Conservation (phyloP, 2,888 invertebrate genomes). For the Limnephilus rhombicus region DNA sequence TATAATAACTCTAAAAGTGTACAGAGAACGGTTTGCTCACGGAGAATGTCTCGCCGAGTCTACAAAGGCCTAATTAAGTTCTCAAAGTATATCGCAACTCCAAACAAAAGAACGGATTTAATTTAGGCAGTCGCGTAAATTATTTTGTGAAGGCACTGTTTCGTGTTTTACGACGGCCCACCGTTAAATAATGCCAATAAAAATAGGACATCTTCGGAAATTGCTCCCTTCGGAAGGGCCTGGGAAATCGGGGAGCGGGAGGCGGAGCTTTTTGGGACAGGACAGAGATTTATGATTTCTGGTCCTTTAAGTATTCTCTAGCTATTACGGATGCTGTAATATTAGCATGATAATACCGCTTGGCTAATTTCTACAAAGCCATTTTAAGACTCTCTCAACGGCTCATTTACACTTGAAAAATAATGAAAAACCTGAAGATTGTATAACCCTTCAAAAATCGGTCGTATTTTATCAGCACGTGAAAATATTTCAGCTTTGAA, state of each 20-base stretch:
- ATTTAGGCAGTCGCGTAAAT: neutral
- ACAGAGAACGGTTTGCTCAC: neutral
- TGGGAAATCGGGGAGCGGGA: neutral
- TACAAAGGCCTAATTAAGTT: conserved; percentile 1
- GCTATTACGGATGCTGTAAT: neutral
- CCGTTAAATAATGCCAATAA: conserved; percentile 1
- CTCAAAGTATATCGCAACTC: neutral
- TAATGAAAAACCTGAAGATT: neutral
- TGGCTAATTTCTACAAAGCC: neutral
- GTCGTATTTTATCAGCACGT: too few species aligned
- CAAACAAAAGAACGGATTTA: neutral
- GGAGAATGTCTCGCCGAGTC: conserved; percentile 1
- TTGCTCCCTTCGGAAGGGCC: neutral
- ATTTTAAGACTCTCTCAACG: neutral
- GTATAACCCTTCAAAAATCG: too few species aligned
- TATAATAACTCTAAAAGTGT: neutral
- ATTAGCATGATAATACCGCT: neutral
- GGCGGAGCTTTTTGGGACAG: neutral
- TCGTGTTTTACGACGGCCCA: neutral
- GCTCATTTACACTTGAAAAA: neutral
- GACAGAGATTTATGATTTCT: neutral
- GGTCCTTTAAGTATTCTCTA: neutral
- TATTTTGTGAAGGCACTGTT: neutral
- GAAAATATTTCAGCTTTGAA: too few species aligned
- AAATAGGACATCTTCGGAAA: conserved; percentile 1